phyloP scores from a whole-genome alignment of 2,797 vertebrate genomes.

The Pterois miles region DNA sequence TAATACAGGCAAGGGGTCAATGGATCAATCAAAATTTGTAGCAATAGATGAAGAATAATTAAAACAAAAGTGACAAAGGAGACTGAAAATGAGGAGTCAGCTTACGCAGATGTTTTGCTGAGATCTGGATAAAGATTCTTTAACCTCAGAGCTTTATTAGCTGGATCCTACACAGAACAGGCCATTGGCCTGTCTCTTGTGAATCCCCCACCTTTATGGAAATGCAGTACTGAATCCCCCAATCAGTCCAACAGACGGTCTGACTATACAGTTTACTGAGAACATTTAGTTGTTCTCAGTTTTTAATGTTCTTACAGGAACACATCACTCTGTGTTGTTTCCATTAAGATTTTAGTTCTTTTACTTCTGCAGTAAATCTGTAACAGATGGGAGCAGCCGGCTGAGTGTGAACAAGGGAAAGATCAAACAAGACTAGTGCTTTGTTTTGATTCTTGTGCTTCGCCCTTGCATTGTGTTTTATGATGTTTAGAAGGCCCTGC shows the following conservation, averaged over 20 bases:
- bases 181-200: neutral
- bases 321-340: neutral
- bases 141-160: neutral
- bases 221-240: neutral
- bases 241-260: neutral
- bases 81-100: neutral
- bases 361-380: slow-evolving; percentile 12
- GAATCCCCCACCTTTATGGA: neutral
- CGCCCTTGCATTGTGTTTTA: neutral
- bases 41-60: neutral
- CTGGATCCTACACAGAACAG: neutral
- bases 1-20: neutral
- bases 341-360: neutral
- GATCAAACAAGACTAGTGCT: neutral
- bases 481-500: neutral
- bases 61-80: neutral
- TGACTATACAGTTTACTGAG: neutral
- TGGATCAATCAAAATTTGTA: neutral
- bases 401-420: neutral
- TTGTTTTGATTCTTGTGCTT: neutral
- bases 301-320: neutral
- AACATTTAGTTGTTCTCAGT: neutral
- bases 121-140: neutral
- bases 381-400: slow-evolving; percentile 30
- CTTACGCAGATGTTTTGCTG: neutral